Evolutionary conservation across 2,113 vertebrate genomes (phyloP).

Genomic region (Solea senegalensis): DNA sequence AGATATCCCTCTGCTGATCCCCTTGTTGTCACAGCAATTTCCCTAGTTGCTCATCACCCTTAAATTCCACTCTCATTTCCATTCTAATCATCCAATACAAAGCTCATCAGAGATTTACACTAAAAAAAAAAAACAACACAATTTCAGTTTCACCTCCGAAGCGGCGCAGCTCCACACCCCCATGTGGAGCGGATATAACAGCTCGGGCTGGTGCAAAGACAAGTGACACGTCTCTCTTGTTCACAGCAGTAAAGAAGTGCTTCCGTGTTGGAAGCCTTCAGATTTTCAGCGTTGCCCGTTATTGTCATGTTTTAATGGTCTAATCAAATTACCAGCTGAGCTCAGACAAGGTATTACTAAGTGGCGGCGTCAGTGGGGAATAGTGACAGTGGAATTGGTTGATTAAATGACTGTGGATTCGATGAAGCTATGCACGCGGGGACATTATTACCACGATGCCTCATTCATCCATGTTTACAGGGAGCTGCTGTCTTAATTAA

Average conservation of each 20-base stretch:
- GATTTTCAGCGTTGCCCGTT: slow-evolving; percentile 27
- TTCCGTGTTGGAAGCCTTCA: slow-evolving; percentile 33
- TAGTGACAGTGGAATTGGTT: slow-evolving; percentile 48
- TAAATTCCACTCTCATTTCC: slow-evolving; percentile 75
- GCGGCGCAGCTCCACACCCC: slow-evolving; percentile 35
- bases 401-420: slow-evolving; percentile 59
- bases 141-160: slow-evolving; percentile 53
- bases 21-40: slow-evolving; percentile 79
- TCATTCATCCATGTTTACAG: slow-evolving; percentile 57
- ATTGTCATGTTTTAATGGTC: slow-evolving; percentile 53
- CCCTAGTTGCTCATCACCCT: slow-evolving; percentile 78
- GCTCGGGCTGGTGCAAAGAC: slow-evolving; percentile 26
- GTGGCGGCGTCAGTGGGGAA: slow-evolving; percentile 45
- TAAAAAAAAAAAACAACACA: slow-evolving; percentile 23
- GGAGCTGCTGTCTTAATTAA: slow-evolving; percentile 72
- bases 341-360: slow-evolving; percentile 53
- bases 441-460: slow-evolving; percentile 45
- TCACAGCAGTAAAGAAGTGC: slow-evolving; percentile 32
- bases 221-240: slow-evolving; percentile 4
- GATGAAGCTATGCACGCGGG: slow-evolving; percentile 37
- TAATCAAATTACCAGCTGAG: slow-evolving; percentile 61
- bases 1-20: slow-evolving; percentile 73
- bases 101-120: slow-evolving; percentile 75
- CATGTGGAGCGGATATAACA: slow-evolving; percentile 40
- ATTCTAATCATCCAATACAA: slow-evolving; percentile 74